phyloP scores from a whole-genome alignment of 2,113 vertebrate genomes.

The Athene cunicularia region DNA sequence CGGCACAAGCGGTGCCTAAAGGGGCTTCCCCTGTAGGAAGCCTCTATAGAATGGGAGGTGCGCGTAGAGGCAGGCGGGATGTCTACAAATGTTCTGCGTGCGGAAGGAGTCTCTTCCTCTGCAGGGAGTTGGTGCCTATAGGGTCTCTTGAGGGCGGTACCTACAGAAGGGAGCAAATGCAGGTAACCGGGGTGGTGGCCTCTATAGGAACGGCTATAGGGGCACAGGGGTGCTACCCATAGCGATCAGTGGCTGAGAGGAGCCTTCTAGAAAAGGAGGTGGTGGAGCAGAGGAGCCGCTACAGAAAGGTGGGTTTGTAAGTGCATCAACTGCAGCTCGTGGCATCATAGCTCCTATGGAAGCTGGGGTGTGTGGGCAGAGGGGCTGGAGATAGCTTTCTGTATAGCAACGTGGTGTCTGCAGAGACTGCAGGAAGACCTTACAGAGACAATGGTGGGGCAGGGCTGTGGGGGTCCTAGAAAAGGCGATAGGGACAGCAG shows the following conservation, averaged over 20 bases:
- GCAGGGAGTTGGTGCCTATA: too few relatives aligned
- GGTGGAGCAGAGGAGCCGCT: background rate
- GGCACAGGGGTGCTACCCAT: rapidly evolving
- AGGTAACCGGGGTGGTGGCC: rapidly evolving
- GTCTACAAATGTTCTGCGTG: background rate
- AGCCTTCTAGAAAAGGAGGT: background rate
- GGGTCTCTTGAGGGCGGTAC: rapidly evolving
- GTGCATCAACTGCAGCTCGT: too few relatives aligned
- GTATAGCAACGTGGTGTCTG: background rate
- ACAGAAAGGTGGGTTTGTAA: background rate
- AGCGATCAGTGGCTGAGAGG: background rate
- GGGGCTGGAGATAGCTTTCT: background rate
- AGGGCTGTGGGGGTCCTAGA: background rate
- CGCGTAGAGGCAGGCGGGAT: too few relatives aligned
- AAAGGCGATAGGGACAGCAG: background rate
- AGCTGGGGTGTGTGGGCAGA: background rate
- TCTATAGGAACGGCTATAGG: background rate
- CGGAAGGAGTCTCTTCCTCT: background rate
- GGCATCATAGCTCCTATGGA: background rate
- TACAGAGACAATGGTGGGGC: background rate
- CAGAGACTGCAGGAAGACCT: background rate
- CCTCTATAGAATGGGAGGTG: background rate
- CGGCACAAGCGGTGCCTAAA: rapidly evolving
- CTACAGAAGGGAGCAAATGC: background rate
- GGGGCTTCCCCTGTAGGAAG: background rate